Conservation (phyloP, 2,888 invertebrate genomes). For the Drosophila trichaetosa region DNA sequence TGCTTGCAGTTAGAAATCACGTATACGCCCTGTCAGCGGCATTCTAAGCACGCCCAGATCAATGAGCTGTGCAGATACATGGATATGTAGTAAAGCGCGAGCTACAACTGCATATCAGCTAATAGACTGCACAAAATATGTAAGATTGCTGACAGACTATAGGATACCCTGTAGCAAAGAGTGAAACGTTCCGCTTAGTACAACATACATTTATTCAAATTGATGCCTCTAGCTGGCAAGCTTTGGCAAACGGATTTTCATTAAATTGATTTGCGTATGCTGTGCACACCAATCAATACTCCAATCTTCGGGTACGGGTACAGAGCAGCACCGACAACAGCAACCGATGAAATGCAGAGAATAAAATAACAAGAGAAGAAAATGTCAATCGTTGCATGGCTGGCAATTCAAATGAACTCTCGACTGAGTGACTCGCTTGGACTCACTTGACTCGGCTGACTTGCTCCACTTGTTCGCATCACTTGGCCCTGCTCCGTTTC, state of each 20-base stretch:
- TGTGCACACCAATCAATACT: neutral
- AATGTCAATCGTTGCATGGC: slow-evolving; percentile 33
- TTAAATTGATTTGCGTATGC: neutral
- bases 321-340: neutral
- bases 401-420: slow-evolving; percentile 44
- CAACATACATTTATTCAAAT: neutral
- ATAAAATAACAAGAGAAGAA: neutral
- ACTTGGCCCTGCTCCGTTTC: slow-evolving; percentile 40
- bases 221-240: neutral
- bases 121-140: neutral
- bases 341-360: neutral
- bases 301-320: neutral
- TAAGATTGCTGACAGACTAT: neutral
- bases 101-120: slow-evolving; percentile 4
- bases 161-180: neutral
- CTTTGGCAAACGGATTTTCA: neutral
- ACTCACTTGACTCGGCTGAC: slow-evolving; percentile 42
- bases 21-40: slow-evolving; percentile 47
- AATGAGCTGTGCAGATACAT: slow-evolving; percentile 9
- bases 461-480: slow-evolving; percentile 30
- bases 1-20: slow-evolving; percentile 31
- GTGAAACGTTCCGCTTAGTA: no score
- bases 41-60: slow-evolving; percentile 38
- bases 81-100: neutral
- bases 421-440: slow-evolving; percentile 20